Evolutionary conservation across 2,888 invertebrate species (phyloP).

Genomic region (Eudemis profundana): DNA sequence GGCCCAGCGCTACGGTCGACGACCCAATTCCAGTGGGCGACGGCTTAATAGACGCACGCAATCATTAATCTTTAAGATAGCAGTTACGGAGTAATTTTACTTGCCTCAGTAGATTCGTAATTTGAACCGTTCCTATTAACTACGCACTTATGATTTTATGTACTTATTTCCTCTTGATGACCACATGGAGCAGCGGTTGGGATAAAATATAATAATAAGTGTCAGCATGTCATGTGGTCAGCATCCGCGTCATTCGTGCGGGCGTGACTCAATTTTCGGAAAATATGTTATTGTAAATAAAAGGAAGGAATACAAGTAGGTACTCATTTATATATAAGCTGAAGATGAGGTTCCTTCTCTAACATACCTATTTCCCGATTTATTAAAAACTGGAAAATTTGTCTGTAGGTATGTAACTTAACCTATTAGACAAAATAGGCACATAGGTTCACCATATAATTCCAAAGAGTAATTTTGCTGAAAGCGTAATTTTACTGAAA

Average conservation of each 20-base stretch:
- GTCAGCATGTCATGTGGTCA: slow-evolving; percentile 21
- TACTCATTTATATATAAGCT: not conserved
- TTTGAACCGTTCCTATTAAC: slow-evolving; percentile 31
- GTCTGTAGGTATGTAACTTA: no score
- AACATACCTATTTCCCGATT: not conserved
- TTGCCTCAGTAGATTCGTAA: slow-evolving; percentile 36
- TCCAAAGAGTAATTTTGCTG: no score
- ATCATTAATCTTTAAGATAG: slow-evolving; percentile 59
- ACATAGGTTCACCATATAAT: no score
- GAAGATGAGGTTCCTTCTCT: not conserved
- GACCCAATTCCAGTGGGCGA: slow-evolving; percentile 59
- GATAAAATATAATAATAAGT: slow-evolving; percentile 17
- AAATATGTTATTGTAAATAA: slow-evolving; percentile 15
- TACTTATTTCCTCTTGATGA: slow-evolving; percentile 29
- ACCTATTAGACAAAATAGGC: no score
- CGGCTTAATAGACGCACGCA: slow-evolving; percentile 57
- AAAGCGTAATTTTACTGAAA: no score
- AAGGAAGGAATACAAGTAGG: slow-evolving; percentile 4
- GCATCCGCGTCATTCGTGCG: slow-evolving; percentile 10
- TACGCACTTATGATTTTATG: slow-evolving; percentile 35
- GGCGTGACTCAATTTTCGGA: slow-evolving; percentile 17
- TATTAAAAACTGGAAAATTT: not conserved
- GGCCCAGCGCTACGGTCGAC: slow-evolving; percentile 54
- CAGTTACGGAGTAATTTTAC: slow-evolving; percentile 45
- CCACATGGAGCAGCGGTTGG: slow-evolving; percentile 4